Evolutionary conservation across 1,140 invertebrate species (phyloP), one percentile per base, ranked within the genome.

Genomic region (Marisa cornuarietis): DNA sequence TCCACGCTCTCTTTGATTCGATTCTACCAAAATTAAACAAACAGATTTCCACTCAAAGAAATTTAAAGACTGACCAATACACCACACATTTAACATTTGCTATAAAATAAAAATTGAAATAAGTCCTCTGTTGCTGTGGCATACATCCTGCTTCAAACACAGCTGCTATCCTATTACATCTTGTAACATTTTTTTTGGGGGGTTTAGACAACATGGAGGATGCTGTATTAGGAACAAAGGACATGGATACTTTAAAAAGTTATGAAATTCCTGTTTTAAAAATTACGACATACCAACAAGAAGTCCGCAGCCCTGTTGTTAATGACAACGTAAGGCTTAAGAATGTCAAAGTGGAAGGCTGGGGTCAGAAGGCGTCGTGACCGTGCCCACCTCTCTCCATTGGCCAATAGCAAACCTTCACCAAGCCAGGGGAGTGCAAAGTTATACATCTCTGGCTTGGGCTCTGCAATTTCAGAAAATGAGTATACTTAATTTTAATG

Each of bases 361-460:
- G 96, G 96, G 2, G 96, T 97, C 6, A 98, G 95, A 82, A 98
- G 93, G 91, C 97, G 96, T 77, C 96, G 92, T 16, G 95, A 91
- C 0, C 90, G 84, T 69, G 93, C 93, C 96, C 96, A 98, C 89
- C 95, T 95, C n/a, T 91, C 88, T 66, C 95, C 95, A 77, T 92
- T 93, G 73, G 93, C 94, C 11, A 83, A 26, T 65, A 86, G 66
- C 31, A 86, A 71, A 22, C 85, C 84, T 26, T 81, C 79, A 11
- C 85, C 85, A 49, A 83, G 75, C 83, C 83, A 83, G 7, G 79
- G 77, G 31, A 79, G 9, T 22, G 65, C 77, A 58, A 74, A 76
- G 26, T 31, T 42, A 31, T 76, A 76, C 74, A 76, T 76, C 10
- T 62, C 18, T 8, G 58, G 74, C 26, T 76, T 76, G n/a, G 58